Evolutionary conservation across 2,888 invertebrate species (phyloP).

Genomic region (Nesidiocoris tenuis): DNA sequence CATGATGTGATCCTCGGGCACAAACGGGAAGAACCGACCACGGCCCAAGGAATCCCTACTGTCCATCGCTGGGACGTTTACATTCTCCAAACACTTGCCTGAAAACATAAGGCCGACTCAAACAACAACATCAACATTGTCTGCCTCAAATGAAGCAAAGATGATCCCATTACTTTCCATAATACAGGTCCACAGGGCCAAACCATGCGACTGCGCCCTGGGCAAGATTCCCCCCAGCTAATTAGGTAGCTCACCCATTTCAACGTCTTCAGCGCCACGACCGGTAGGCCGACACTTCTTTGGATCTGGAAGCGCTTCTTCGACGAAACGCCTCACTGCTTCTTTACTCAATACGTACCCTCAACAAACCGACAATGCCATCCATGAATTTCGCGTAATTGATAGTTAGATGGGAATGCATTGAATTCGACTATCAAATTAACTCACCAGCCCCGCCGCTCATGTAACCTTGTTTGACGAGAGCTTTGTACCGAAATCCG

Average conservation of each 20-base stretch:
- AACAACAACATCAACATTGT: no score
- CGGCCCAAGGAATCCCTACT: slow-evolving; percentile 79
- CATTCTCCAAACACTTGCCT: slow-evolving; percentile 74
- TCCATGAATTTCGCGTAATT: no score
- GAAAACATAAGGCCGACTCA: no score
- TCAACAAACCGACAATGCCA: slow-evolving; percentile 47
- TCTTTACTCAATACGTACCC: slow-evolving; percentile 90
- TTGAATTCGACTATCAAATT: no score
- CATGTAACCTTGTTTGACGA: slow-evolving; percentile 83
- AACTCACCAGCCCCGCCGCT: slow-evolving; percentile 72
- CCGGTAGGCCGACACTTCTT: slow-evolving; percentile 67
- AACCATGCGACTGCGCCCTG: no score
- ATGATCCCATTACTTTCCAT: no score
- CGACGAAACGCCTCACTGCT: slow-evolving; percentile 76
- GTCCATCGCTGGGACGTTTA: slow-evolving; percentile 85
- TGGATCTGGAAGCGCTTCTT: slow-evolving; percentile 68
- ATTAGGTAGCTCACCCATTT: no score
- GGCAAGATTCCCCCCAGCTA: no score
- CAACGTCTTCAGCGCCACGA: slow-evolving; percentile 86
- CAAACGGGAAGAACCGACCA: slow-evolving; percentile 91
- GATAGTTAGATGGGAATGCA: no score
- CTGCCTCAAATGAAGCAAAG: no score
- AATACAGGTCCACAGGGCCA: no score
- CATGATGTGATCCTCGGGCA: slow-evolving; percentile 88
- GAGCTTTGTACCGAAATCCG: slow-evolving; percentile 86